These are phyloP conservation scores for Calephelis perditalis DNA, from an alignment of 2,888 invertebrate genomes.

Conservation along the genomic window DNA sequence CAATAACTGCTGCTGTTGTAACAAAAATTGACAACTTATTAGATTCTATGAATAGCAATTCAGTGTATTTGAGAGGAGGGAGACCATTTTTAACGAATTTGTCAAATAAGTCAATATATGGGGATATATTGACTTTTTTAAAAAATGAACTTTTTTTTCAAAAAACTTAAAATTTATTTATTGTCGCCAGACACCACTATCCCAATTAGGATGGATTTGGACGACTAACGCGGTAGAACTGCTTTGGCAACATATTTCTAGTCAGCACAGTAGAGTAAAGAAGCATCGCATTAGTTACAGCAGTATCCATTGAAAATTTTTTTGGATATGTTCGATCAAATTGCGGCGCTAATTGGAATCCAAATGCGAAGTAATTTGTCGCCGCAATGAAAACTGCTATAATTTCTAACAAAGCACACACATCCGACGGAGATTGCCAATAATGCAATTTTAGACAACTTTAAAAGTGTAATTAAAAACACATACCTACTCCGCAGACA, in stretches of 20 bases:
- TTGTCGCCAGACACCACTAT: constrained; percentile 19
- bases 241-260: constrained; percentile 21
- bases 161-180: constrained; percentile 20
- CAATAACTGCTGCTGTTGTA: no score
- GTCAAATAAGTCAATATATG: not conserved
- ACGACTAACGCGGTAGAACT: constrained; percentile 22
- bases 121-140: constrained; percentile 15
- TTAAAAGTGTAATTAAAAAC: not conserved
- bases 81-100: not conserved
- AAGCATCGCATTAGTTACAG: constrained; percentile 27
- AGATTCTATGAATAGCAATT: no score
- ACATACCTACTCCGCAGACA: constrained; percentile 1
- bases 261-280: constrained; percentile 20
- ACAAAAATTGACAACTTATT: no score
- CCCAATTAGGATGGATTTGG: constrained; percentile 25
- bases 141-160: not conserved
- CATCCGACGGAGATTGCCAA: constrained; percentile 20
- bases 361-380: constrained; percentile 30
- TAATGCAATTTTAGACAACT: not conserved
- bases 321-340: constrained; percentile 25
- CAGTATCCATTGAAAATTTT: constrained; percentile 32
- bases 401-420: constrained; percentile 18
- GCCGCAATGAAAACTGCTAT: constrained; percentile 22
- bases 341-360: constrained; percentile 34
- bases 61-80: not conserved